Evolutionary conservation across 2,888 invertebrate genomes (phyloP), one percentile per base, ranked within the genome.

Genomic region (Chrysolina americana): DNA sequence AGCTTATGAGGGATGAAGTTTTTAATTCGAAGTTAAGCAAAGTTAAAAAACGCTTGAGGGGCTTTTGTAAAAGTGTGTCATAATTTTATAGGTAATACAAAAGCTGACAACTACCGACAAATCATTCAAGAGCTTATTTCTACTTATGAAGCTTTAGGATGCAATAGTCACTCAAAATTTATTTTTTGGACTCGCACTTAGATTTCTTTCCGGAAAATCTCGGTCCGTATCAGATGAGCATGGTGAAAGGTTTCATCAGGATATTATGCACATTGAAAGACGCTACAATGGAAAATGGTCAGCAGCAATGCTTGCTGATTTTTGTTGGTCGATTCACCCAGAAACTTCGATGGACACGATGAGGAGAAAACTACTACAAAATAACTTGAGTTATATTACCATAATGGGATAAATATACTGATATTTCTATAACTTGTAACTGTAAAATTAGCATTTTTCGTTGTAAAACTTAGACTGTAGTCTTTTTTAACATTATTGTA

Each of bases 161-260:
- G 69, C 69, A 73, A 69, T 63, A 69, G 73, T 68, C 65, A 48
- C 70, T 74, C 41, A 74, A 70, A 36, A 71, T 71, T 74, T 23
- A 71, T 68, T 71, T 71, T 71, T 68, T 68, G 63, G 68, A 68
- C 28, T 74, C 68, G 17, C 66, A 70, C 10, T 11, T 64, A 63
- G 69, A 71, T 68, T 68, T n/a, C n/a, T n/a, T n/a, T n/a, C n/a
- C n/a, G n/a, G n/a, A n/a, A n/a, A n/a, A n/a, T n/a, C n/a, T n/a
- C n/a, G n/a, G n/a, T n/a, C n/a, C n/a, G n/a, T n/a, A n/a, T n/a
- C n/a, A n/a, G n/a, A n/a, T n/a, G n/a, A n/a, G n/a, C n/a, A n/a
- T n/a, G n/a, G n/a, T n/a, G n/a, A n/a, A n/a, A n/a, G n/a, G n/a
- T n/a, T n/a, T n/a, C n/a, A n/a, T n/a, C n/a, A n/a, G n/a, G n/a